These are phyloP conservation scores for Euproctis similis DNA, from an alignment of 2,888 invertebrate species.

Conservation along the genomic window DNA sequence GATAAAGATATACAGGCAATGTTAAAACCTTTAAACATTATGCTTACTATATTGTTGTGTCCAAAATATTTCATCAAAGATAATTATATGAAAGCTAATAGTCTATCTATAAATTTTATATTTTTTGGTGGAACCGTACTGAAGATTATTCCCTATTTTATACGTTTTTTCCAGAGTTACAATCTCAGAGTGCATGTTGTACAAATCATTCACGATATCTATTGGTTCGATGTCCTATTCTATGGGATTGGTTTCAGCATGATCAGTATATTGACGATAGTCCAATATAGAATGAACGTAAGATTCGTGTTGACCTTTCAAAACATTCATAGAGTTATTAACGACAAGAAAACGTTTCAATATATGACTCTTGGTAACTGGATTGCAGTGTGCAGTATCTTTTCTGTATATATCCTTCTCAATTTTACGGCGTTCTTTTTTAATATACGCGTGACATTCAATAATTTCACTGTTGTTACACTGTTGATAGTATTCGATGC, in stretches of 20 bases:
- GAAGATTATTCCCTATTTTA: not conserved
- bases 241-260: slow-evolving; percentile 3
- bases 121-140: slow-evolving; percentile 3
- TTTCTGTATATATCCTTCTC: not conserved
- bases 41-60: slow-evolving; percentile 10
- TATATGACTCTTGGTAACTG: not conserved
- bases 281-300: slow-evolving; percentile 4
- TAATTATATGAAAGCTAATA: slow-evolving; percentile 13
- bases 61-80: slow-evolving; percentile 16
- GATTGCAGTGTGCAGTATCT: not conserved
- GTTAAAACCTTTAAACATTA: slow-evolving; percentile 13
- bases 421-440: too few species aligned
- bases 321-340: slow-evolving; percentile 8
- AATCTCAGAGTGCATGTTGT: not conserved
- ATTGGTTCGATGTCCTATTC: slow-evolving; percentile 4
- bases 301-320: slow-evolving; percentile 12
- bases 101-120: slow-evolving; percentile 3
- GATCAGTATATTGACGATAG: slow-evolving; percentile 1
- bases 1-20: slow-evolving; percentile 15
- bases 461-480: too few species aligned
- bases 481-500: too few species aligned
- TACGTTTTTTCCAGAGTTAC: not conserved
- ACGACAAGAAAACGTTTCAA: not conserved
- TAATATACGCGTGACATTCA: too few species aligned
- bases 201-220: not conserved